A percentile compares a stretch with the other conserved stretches of the same genome.
These are phyloP conservation scores for Amblyjoppa proteus DNA, from an alignment of 2,888 invertebrate species.

Conservation along the genomic window DNA sequence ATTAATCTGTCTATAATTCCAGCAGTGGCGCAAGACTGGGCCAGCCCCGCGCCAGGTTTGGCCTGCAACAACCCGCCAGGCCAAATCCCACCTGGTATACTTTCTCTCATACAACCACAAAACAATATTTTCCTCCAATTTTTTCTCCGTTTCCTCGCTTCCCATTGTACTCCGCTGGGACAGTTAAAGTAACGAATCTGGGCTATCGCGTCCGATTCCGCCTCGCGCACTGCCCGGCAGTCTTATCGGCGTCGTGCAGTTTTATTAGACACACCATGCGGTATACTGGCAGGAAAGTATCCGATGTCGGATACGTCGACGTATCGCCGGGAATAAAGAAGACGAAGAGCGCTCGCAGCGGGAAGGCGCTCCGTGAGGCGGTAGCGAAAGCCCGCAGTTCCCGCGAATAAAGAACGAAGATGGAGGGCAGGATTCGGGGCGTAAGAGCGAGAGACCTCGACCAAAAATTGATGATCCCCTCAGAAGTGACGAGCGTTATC, in stretches of 20 bases:
- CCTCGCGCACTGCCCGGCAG: constrained; percentile 13
- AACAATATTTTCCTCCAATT: background rate
- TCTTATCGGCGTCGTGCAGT: background rate
- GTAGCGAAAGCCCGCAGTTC: background rate
- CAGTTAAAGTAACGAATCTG: constrained; percentile 36
- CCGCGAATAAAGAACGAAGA: constrained; percentile 27
- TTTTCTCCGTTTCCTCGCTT: background rate
- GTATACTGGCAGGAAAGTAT: constrained; percentile 30
- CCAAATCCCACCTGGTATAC: background rate
- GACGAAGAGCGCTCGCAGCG: constrained; percentile 21
- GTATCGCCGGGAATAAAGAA: constrained; percentile 50
- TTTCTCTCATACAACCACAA: background rate
- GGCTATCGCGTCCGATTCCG: constrained; percentile 40
- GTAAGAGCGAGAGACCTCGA: background rate
- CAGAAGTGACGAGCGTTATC: constrained; percentile 62
- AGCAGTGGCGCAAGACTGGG: too few relatives aligned
- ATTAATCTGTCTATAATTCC: too few relatives aligned
- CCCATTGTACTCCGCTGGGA: background rate
- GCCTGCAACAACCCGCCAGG: too few relatives aligned
- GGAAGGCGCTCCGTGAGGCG: constrained; percentile 10
- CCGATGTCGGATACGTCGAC: constrained; percentile 43
- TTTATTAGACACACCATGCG: background rate
- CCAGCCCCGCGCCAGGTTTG: too few relatives aligned
- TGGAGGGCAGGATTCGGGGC: background rate
- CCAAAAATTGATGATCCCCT: constrained; percentile 63